A percentile compares a stretch with the other conserved stretches of the same genome.
Conservation (phyloP, 2,113 vertebrate genomes). For the Malurus melanocephalus region DNA sequence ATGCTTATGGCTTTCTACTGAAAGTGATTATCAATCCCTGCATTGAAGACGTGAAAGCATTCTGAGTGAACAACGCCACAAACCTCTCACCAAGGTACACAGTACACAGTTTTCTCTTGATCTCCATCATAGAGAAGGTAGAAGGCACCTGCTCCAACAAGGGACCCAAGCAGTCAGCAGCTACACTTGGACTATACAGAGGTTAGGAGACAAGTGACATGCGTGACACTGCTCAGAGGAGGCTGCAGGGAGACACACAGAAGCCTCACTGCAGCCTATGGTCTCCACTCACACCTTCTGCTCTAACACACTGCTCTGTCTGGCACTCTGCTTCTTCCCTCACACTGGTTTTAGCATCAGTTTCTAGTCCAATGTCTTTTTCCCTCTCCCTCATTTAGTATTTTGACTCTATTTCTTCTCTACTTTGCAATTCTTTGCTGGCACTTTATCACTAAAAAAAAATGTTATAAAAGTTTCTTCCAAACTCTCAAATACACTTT, state of each 20-base stretch:
- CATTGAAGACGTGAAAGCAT: neutral
- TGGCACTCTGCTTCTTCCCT: neutral
- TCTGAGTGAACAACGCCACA: slow-evolving; percentile 22
- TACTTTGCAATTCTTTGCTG: neutral
- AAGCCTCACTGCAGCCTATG: neutral
- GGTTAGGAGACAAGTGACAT: neutral
- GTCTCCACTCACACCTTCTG: neutral
- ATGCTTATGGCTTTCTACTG: slow-evolving; percentile 33
- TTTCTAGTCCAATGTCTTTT: neutral
- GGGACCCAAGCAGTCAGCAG: neutral
- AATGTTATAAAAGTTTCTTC: neutral
- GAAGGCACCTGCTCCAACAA: neutral
- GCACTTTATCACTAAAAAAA: neutral
- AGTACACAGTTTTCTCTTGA: neutral
- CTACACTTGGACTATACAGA: neutral
- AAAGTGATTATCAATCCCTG: slow-evolving; percentile 32
- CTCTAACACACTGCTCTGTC: neutral
- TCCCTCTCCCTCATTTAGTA: neutral
- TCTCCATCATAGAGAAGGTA: neutral
- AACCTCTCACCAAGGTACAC: neutral
- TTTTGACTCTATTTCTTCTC: neutral
- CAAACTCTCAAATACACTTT: neutral
- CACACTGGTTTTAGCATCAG: neutral
- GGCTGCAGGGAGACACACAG: neutral
- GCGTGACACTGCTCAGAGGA: neutral